Conservation (phyloP, 2,797 vertebrate species). For the Limosa lapponica region DNA sequence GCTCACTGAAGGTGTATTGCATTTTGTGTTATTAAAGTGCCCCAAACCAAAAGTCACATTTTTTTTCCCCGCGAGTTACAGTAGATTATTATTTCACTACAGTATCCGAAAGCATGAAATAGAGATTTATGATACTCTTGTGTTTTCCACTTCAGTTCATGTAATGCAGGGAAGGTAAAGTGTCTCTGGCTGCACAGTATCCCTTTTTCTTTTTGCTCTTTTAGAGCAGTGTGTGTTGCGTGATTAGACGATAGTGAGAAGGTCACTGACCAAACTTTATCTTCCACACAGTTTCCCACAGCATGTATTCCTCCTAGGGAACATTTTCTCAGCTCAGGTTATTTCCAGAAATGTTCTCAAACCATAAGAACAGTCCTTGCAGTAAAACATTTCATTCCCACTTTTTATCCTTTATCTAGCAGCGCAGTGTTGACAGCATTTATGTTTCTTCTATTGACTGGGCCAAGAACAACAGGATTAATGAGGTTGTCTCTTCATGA, state of each 20-base stretch:
- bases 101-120: slow-evolving; percentile 54
- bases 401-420: slow-evolving; percentile 79
- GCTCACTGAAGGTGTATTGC: slow-evolving; percentile 46
- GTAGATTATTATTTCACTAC: slow-evolving; percentile 63
- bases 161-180: slow-evolving; percentile 71
- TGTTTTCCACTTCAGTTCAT: slow-evolving; percentile 64
- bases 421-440: slow-evolving; percentile 75
- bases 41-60: slow-evolving; percentile 69
- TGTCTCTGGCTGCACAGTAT: slow-evolving; percentile 34
- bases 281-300: slow-evolving; percentile 79
- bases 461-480: slow-evolving; percentile 78
- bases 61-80: slow-evolving; percentile 43
- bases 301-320: slow-evolving; percentile 74
- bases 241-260: slow-evolving; percentile 77
- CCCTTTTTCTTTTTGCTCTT: slow-evolving; percentile 48
- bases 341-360: slow-evolving; percentile 83
- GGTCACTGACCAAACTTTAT: slow-evolving; percentile 79
- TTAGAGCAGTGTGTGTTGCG: slow-evolving; percentile 40
- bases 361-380: slow-evolving; percentile 73
- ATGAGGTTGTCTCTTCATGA: slow-evolving; percentile 74
- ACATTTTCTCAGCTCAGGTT: slow-evolving; percentile 79
- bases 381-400: slow-evolving; percentile 79
- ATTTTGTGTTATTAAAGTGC: slow-evolving; percentile 12
- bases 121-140: slow-evolving; percentile 70
- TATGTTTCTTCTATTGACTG: slow-evolving; percentile 77